Evolutionary conservation across 2,888 invertebrate genomes (phyloP).

Genomic region (Andrena dorsata): DNA sequence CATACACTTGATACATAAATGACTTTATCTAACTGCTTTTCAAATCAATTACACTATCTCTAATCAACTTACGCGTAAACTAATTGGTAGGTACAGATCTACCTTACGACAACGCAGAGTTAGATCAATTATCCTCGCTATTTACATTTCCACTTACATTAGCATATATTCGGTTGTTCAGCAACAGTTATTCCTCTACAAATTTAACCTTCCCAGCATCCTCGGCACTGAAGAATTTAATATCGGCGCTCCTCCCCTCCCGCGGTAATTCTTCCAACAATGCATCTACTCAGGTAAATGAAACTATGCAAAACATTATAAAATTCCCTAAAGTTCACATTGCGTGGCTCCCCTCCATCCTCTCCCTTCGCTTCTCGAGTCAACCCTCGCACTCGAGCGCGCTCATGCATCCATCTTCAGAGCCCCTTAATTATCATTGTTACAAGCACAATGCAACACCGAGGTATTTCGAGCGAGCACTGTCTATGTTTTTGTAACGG

Average conservation of each 20-base stretch:
- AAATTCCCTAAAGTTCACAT: not conserved
- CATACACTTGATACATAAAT: not conserved
- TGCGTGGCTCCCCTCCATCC: not conserved
- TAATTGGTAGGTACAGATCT: not conserved
- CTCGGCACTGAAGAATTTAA: too few relatives aligned
- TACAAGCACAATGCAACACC: not conserved
- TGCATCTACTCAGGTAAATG: too few relatives aligned
- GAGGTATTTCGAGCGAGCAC: not conserved
- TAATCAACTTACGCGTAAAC: not conserved
- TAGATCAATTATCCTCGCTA: too few relatives aligned
- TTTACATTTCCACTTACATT: not conserved
- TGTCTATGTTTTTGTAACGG: not conserved
- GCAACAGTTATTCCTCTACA: not conserved
- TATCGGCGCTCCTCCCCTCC: too few relatives aligned
- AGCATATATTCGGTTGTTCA: not conserved
- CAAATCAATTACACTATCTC: not conserved
- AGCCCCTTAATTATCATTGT: slow-evolving; percentile 12
- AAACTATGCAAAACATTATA: not conserved
- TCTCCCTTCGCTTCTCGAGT: not conserved
- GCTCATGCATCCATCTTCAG: slow-evolving; percentile 2
- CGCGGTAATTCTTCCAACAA: too few relatives aligned
- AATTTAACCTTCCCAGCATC: not conserved
- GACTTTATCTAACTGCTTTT: not conserved
- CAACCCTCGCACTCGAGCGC: not conserved
- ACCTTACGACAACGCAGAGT: too few relatives aligned